These are phyloP conservation scores for Magallana angulata DNA, from an alignment of 1,140 invertebrate genomes.

Conservation along the genomic window DNA sequence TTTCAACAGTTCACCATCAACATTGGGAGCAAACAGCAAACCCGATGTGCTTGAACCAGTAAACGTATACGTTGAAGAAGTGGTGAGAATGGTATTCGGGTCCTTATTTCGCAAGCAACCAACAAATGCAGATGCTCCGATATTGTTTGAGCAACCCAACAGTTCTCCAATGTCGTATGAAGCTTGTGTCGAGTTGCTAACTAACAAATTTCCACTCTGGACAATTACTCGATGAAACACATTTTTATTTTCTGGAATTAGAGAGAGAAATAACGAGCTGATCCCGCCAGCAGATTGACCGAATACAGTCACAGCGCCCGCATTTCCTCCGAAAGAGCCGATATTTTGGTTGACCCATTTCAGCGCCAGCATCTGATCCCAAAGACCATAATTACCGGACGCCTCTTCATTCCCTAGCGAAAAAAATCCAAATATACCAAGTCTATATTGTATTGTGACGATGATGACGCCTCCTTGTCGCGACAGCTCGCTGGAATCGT, in stretches of 20 bases:
- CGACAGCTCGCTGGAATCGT: slow-evolving; percentile 89
- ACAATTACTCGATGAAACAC: slow-evolving; percentile 38
- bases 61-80: not conserved
- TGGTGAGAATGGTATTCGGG: not conserved
- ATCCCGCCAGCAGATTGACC: slow-evolving; percentile 96
- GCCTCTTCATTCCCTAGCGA: slow-evolving; percentile 23
- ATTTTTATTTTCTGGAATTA: slow-evolving; percentile 27
- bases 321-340: slow-evolving; percentile 93
- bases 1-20: slow-evolving; percentile 23
- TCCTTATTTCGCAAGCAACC: not conserved
- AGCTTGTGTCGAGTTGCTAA: not conserved
- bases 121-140: not conserved
- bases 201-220: slow-evolving; percentile 48
- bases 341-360: slow-evolving; percentile 90
- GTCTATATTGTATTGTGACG: slow-evolving; percentile 86
- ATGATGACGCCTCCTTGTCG: slow-evolving; percentile 88
- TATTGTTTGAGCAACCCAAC: not conserved
- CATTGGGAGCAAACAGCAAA: not conserved
- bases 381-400: slow-evolving; percentile 75
- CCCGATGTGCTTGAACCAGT: not conserved
- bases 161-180: slow-evolving; percentile 10
- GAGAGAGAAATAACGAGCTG: slow-evolving; percentile 90
- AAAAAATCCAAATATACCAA: slow-evolving; percentile 92
- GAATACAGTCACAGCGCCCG: slow-evolving; percentile 94
- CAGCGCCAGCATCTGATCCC: slow-evolving; percentile 91